Conservation (phyloP, 1,140 invertebrate species). For the Pachypsylla venusta region DNA sequence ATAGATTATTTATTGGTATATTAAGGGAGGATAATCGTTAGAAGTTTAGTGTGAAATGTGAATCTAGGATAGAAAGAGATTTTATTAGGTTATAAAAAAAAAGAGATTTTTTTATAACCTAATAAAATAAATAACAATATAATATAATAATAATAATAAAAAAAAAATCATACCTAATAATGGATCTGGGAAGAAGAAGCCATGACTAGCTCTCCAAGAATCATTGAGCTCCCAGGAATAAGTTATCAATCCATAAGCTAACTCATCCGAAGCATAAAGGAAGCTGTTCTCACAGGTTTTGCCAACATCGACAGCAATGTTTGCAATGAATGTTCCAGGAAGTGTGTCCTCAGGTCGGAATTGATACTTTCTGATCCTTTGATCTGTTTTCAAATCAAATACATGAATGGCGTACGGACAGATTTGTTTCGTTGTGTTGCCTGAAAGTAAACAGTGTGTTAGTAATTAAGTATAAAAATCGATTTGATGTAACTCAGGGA, state of each 20-base stretch:
- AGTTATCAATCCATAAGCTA: constrained; percentile 59
- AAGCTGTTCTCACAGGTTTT: constrained; percentile 55
- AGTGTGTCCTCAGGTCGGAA: constrained; percentile 55
- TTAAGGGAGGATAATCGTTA: too few species aligned
- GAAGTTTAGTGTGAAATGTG: too few species aligned
- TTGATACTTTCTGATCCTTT: constrained; percentile 48
- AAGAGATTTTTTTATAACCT: too few species aligned
- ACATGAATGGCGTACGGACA: constrained; percentile 58
- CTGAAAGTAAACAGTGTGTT: constrained; percentile 28
- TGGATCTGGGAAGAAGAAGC: constrained; percentile 63
- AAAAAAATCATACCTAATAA: constrained; percentile 36
- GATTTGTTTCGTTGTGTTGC: constrained; percentile 49
- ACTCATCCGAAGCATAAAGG: constrained; percentile 65
- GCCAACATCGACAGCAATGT: constrained; percentile 61
- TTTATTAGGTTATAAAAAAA: too few species aligned
- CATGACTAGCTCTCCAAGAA: constrained; percentile 55
- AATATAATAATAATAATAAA: too few species aligned
- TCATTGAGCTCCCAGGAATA: constrained; percentile 57
- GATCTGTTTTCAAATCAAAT: constrained; percentile 56
- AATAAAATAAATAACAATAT: too few species aligned
- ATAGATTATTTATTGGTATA: too few species aligned
- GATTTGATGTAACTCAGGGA: too few species aligned
- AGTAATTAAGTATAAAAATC: too few species aligned
- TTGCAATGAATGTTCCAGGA: constrained; percentile 60
- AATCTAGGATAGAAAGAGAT: too few species aligned